Base-by-base conservation (phyloP, 1,140 invertebrate genomes). In the Pogonomyrmex barbatus region DNA sequence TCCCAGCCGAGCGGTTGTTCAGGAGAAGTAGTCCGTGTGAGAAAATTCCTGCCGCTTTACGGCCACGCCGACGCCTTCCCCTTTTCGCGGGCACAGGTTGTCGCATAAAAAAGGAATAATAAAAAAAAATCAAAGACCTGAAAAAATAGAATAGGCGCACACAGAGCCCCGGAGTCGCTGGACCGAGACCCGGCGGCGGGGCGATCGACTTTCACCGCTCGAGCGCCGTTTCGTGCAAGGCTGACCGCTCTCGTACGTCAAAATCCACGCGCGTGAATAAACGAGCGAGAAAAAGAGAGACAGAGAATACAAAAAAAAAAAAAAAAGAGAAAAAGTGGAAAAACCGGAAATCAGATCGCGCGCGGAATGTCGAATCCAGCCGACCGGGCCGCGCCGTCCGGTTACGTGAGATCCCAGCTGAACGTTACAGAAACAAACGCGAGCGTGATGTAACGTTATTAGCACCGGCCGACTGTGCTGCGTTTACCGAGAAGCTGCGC, bases 181-280 rank as follows among this genome's bases (percentile, higher is more conserved):
- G 68, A 83, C 68, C 54, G 67, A 82, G 45, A 82, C 78, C 36
- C 10, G 33, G 30, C 67, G 33, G 71, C 30, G 54, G 24, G 24
- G 12, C 78, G 52, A 5, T 70, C 63, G 79, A 83, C 79, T 83
- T 83, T 83, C 79, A 83, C 79, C 60, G 39, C 33, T 71, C 60
- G 73, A 33, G 52, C 54, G 24, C 24, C 24, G 24, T 24, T 24
- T 24, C 24, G 9, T 3, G 50, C 54, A 56, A 82, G 67, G 67
- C 39, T 50, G 52, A 45, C 63, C n/a, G 42, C 12, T 79, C 50
- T 9, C 76, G 52, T n/a, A 36, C 47, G 60, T 77, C 62, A n/a
- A 68, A 81, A 79, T 39, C 17, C 62, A 65, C 24, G 4, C 12
- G 39, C 42, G 47, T 12, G 52, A n/a, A 79, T 67, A 79, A 81